These are phyloP conservation scores for Drosophila trichaetosa DNA, from an alignment of 2,888 invertebrate species.

Conservation along the genomic window DNA sequence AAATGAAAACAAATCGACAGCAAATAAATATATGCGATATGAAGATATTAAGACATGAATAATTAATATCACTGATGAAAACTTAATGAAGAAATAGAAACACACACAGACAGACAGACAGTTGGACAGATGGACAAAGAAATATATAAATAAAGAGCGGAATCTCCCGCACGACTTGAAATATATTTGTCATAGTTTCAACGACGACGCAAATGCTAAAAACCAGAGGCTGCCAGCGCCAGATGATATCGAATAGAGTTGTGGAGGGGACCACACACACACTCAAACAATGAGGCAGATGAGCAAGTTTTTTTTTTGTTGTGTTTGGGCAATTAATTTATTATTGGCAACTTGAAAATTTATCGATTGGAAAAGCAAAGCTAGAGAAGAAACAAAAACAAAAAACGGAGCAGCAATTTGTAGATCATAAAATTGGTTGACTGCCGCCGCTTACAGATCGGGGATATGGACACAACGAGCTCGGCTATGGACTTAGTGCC, in stretches of 20 bases:
- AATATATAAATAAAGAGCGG: constrained; percentile 58
- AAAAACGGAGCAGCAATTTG: constrained; percentile 71
- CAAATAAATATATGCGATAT: constrained; percentile 71
- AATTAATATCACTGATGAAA: constrained; percentile 82
- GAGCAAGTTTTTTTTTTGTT: constrained; percentile 55
- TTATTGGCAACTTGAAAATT: constrained; percentile 75
- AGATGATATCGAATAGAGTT: constrained; percentile 25
- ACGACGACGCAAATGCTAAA: constrained; percentile 64
- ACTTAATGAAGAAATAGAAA: constrained; percentile 81
- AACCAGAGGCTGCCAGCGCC: constrained; percentile 59
- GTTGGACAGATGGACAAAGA: constrained; percentile 4
- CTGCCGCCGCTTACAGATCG: constrained; percentile 28
- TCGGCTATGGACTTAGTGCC: constrained; percentile 15
- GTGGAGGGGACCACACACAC: constrained; percentile 61
- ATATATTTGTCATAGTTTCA: constrained; percentile 82
- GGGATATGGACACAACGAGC: neutral
- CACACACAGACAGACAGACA: constrained; percentile 32
- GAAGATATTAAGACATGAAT: constrained; percentile 81
- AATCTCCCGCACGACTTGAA: constrained; percentile 68
- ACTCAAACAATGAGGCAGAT: constrained; percentile 36
- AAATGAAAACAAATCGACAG: constrained; percentile 46
- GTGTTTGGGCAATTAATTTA: constrained; percentile 74
- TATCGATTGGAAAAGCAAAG: constrained; percentile 58
- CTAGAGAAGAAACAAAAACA: constrained; percentile 16
- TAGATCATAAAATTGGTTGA: constrained; percentile 72